Evolutionary conservation across 2,797 vertebrate genomes (phyloP).

Genomic region (Danio aesculapii): DNA sequence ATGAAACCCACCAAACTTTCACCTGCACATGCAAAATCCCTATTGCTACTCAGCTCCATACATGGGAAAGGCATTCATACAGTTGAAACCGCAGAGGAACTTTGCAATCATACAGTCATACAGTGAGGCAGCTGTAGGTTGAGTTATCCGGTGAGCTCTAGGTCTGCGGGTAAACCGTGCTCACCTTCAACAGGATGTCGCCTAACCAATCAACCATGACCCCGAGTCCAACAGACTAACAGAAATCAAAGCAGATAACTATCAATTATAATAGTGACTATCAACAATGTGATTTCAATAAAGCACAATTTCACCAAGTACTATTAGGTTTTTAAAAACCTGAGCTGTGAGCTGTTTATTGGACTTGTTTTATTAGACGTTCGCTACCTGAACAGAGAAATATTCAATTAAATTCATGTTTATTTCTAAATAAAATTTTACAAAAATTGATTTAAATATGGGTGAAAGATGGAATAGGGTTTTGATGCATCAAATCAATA

Average conservation of each 20-base stretch:
- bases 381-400: conserved; percentile 10
- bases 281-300: background rate
- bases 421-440: too few relatives aligned
- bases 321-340: background rate
- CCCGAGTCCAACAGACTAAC: background rate
- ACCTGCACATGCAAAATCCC: background rate
- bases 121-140: conserved; percentile 37
- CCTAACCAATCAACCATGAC: conserved; percentile 43
- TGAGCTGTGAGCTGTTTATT: background rate
- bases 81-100: conserved; percentile 3
- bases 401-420: too few relatives aligned
- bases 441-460: background rate
- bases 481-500: too few relatives aligned
- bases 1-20: background rate
- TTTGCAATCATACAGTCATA: conserved; percentile 38
- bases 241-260: background rate
- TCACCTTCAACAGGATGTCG: conserved; percentile 50
- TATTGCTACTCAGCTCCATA: background rate
- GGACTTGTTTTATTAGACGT: background rate
- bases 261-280: background rate
- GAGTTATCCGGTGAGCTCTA: conserved; percentile 41
- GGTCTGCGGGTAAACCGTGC: conserved; percentile 56
- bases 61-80: conserved; percentile 5
- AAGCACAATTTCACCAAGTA: background rate
- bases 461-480: too few relatives aligned